Conservation (phyloP, 2,797 vertebrate species). For the Leptodactylus fallax region DNA sequence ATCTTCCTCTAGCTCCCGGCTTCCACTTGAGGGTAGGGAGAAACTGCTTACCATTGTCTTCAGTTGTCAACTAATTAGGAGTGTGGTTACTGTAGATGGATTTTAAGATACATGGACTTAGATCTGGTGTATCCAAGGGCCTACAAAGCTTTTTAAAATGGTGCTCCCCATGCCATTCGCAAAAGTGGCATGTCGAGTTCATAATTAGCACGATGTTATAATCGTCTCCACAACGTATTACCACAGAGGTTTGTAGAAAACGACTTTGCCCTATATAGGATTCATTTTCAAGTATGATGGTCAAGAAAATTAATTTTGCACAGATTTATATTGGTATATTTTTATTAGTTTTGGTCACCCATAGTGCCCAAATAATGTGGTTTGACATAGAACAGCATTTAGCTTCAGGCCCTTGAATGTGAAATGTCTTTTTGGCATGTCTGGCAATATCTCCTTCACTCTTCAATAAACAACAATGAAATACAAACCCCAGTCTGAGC, state of each 20-base stretch:
- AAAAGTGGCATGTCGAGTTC: constrained; percentile 46
- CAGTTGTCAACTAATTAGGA: constrained; percentile 71
- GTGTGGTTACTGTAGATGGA: constrained; percentile 34
- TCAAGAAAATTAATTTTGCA: constrained; percentile 69
- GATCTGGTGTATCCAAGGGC: constrained; percentile 40
- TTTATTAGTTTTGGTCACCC: constrained; percentile 62
- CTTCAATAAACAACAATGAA: constrained; percentile 82
- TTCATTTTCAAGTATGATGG: constrained; percentile 67
- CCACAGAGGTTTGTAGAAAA: constrained; percentile 72
- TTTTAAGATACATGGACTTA: constrained; percentile 39
- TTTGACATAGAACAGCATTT: constrained; percentile 73
- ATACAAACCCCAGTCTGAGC: constrained; percentile 76
- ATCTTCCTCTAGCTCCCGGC: constrained; percentile 72
- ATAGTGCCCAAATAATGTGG: constrained; percentile 71
- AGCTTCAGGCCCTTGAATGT: constrained; percentile 81
- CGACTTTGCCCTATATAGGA: constrained; percentile 71
- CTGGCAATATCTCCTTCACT: constrained; percentile 80
- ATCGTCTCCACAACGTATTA: constrained; percentile 77
- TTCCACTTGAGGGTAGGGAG: constrained; percentile 71
- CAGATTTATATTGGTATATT: constrained; percentile 73
- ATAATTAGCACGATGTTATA: constrained; percentile 71
- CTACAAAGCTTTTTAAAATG: constrained; percentile 44
- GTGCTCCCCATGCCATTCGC: constrained; percentile 19
- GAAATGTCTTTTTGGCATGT: constrained; percentile 81
- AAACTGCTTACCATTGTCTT: constrained; percentile 73